Percentiles rank a stretch among this genome's conserved stretches.
Conservation (phyloP, 2,888 invertebrate species). For the Drymonia ruficornis region DNA sequence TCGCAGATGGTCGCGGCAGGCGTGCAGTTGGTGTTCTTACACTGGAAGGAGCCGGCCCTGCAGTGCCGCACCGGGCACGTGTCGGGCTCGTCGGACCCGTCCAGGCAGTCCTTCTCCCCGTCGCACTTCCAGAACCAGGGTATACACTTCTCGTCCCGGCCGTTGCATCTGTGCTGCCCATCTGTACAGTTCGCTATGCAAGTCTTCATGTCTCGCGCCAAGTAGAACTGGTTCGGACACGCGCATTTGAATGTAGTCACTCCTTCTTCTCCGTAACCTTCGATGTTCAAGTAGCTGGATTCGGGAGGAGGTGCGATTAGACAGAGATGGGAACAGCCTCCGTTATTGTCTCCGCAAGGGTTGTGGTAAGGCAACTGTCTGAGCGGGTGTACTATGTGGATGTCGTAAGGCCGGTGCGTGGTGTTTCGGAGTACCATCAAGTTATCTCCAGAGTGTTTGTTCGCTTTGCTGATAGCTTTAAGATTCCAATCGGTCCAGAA, state of each 20-base stretch:
- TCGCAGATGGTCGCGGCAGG: constrained; percentile 97
- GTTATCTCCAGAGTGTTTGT: constrained; percentile 94
- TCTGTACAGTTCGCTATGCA: constrained; percentile 97
- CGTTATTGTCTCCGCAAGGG: constrained; percentile 96
- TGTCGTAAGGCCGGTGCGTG: constrained; percentile 97
- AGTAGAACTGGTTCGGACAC: constrained; percentile 97
- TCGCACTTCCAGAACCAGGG: constrained; percentile 89
- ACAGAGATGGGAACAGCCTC: constrained; percentile 98
- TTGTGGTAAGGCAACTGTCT: constrained; percentile 93
- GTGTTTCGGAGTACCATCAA: constrained; percentile 92
- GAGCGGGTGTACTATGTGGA: constrained; percentile 96
- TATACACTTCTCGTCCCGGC: constrained; percentile 86
- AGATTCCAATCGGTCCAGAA: constrained; percentile 99
- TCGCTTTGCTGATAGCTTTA: constrained; percentile 95
- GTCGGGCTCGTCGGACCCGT: constrained; percentile 95
- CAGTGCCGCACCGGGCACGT: constrained; percentile 94
- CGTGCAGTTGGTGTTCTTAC: constrained; percentile 96
- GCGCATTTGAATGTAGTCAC: constrained; percentile 93
- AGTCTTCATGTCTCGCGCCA: constrained; percentile 92
- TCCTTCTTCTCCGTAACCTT: constrained; percentile 92
- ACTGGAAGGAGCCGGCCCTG: constrained; percentile 96
- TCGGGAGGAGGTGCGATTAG: constrained; percentile 93
- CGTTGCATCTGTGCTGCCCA: constrained; percentile 91
- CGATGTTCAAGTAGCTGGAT: constrained; percentile 90
- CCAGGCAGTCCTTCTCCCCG: constrained; percentile 96